Percentiles rank a stretch among this genome's conserved stretches.
phyloP scores from a whole-genome alignment of 2,888 invertebrate genomes.

The Lasioglossum leucozonium region DNA sequence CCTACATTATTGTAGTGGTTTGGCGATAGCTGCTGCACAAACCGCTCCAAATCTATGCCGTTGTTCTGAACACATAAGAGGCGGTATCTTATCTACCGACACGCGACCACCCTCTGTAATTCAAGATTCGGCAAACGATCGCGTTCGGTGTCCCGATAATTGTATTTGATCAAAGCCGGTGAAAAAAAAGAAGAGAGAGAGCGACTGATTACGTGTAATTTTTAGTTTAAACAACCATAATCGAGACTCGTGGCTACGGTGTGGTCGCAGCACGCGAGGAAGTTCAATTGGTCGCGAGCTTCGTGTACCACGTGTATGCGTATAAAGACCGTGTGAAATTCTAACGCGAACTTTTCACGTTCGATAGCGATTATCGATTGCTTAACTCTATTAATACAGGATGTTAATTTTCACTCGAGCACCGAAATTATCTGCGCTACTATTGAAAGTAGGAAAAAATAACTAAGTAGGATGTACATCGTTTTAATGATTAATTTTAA shows the following conservation, averaged over 20 bases:
- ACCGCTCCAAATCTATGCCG: slow-evolving; percentile 57
- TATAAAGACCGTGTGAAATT: slow-evolving; percentile 16
- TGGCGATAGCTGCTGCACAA: slow-evolving; percentile 21
- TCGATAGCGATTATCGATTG: not conserved
- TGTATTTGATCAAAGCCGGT: slow-evolving; percentile 61
- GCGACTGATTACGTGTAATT: slow-evolving; percentile 42
- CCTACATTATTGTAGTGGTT: no score
- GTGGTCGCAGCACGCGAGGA: not conserved
- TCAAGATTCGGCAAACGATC: slow-evolving; percentile 51
- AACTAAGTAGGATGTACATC: no score
- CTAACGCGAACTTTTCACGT: slow-evolving; percentile 12
- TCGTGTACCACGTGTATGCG: not conserved
- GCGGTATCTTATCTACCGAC: slow-evolving; percentile 48
- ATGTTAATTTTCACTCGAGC: no score
- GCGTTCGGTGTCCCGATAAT: slow-evolving; percentile 65
- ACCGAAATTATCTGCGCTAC: no score
- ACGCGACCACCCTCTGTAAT: slow-evolving; percentile 45
- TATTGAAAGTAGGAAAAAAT: no score
- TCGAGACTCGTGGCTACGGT: not conserved
- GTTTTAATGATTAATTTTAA: no score
- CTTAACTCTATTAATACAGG: no score
- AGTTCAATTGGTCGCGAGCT: slow-evolving; percentile 28
- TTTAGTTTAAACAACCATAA: slow-evolving; percentile 26
- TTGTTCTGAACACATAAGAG: slow-evolving; percentile 52
- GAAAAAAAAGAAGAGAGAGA: slow-evolving; percentile 24